A percentile compares a stretch with the other conserved stretches of the same genome.
Conservation (phyloP, 2,797 vertebrate genomes). For the Nasua narica region DNA sequence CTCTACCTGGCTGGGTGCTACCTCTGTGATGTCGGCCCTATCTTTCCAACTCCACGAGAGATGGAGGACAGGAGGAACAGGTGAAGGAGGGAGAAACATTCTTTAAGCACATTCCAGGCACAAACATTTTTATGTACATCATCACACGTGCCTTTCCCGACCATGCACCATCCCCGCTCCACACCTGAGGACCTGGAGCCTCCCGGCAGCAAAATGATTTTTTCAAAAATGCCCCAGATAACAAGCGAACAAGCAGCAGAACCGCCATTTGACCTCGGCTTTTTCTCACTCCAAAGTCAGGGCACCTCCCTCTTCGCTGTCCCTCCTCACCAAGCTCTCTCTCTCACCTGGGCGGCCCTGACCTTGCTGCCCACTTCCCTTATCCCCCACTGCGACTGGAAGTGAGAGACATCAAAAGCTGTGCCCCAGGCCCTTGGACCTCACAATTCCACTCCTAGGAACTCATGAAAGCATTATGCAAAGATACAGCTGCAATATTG, state of each 20-base stretch:
- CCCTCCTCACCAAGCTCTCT: background rate
- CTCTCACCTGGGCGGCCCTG: background rate
- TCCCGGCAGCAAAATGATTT: background rate
- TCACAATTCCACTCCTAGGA: background rate
- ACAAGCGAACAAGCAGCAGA: background rate
- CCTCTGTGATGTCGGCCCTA: background rate
- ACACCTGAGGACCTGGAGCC: background rate
- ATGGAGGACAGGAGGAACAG: background rate
- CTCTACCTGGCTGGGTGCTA: background rate
- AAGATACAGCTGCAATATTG: background rate
- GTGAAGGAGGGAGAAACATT: background rate
- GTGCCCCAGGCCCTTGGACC: background rate
- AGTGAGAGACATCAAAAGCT: background rate
- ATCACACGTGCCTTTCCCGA: background rate
- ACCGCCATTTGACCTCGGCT: background rate
- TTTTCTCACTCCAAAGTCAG: background rate
- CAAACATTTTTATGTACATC: background rate
- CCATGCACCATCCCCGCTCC: rapidly evolving
- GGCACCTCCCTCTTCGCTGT: rapidly evolving
- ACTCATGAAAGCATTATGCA: background rate
- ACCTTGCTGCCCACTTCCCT: background rate
- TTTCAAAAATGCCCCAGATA: background rate
- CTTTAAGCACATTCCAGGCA: too few relatives aligned
- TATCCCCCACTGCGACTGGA: background rate
- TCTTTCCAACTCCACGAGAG: background rate